Evolutionary conservation across 2,113 vertebrate species (phyloP).

Genomic region (Neogale vison): DNA sequence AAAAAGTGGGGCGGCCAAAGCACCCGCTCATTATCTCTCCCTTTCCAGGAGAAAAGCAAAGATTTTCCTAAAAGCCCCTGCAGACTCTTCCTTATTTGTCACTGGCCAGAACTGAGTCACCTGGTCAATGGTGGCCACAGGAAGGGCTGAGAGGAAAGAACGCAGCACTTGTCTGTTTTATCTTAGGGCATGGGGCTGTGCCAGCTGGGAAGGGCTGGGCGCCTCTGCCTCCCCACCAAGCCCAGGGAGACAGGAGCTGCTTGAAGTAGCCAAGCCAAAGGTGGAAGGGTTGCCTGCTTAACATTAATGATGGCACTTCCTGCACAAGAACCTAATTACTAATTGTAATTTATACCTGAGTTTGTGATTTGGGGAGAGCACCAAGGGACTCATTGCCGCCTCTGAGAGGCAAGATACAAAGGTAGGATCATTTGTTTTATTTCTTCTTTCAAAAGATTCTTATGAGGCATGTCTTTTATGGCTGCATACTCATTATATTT

Average conservation of each 20-base stretch:
- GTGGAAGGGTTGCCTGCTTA: not conserved
- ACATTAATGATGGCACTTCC: not conserved
- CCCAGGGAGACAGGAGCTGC: not conserved
- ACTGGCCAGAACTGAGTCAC: not conserved
- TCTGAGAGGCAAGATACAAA: conserved; percentile 60
- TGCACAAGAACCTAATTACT: conserved; percentile 29
- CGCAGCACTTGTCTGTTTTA: not conserved
- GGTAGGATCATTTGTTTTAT: conserved; percentile 72
- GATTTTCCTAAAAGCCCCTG: not conserved
- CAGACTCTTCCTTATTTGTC: not conserved
- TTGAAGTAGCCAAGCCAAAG: not conserved
- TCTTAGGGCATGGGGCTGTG: not conserved
- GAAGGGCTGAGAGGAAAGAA: not conserved
- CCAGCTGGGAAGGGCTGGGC: too few species aligned
- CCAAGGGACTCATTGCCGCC: conserved; percentile 15
- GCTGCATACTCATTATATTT: conserved; percentile 68
- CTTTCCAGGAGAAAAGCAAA: not conserved
- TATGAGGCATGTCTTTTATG: conserved; percentile 67
- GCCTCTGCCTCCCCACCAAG: not conserved
- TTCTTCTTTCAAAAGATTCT: conserved; percentile 70
- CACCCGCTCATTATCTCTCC: not conserved
- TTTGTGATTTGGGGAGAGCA: conserved; percentile 50
- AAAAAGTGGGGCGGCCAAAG: not conserved
- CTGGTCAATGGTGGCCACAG: not conserved
- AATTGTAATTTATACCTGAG: conserved; percentile 71